Base-by-base conservation (phyloP, 1,140 invertebrate species). In the Drosophila parabipectinata region DNA sequence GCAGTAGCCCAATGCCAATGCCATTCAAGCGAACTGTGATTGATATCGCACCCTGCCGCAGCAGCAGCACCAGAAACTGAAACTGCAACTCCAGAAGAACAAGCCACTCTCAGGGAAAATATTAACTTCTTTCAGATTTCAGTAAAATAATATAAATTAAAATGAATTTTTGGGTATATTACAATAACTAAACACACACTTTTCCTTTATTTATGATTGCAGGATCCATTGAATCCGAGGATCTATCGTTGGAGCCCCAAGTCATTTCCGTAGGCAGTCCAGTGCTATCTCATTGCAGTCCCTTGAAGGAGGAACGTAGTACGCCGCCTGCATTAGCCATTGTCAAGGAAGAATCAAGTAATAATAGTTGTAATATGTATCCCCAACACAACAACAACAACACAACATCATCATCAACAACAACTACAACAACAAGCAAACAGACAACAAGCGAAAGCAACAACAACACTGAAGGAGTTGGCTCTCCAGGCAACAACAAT, bases 141-240 rank as follows among this genome's bases (percentile, higher is more conserved):
- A 34, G 18, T 10, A 21, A 58, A 12, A 28, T n/a, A n/a, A 10
- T 2, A 12, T 14, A 14, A 55, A 32, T 68, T 9, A 3, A 21
- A 24, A 10, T 18, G 0, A 9, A 47, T 24, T 47, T 47, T 24
- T 24, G 18, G 8, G 3, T 6, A 26, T 2, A 26, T 50, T 28
- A 4, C 6, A 50, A 3, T 44, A 50, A 34, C 14, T 37, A 34
- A 53, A 30, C 55, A 0, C 3, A 1, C 3, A 15, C 14, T 8
- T 24, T 0, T 24, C 10, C 8, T 56, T 0, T n/a, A 12, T 50
- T 9, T 15, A 15, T 4, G 0, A 39, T 57, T 84, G 93, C 95
- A 97, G 96, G 96, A 92, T 95, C 95, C 64, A 93, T 97, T 92
- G 94, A 96, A 77, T 95, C 95, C 41, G 95, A 96, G 88, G 96